A percentile compares a stretch with the other conserved stretches of the same genome.
Conservation (phyloP, 1,140 invertebrate species). For the Matsumurasca onukii region DNA sequence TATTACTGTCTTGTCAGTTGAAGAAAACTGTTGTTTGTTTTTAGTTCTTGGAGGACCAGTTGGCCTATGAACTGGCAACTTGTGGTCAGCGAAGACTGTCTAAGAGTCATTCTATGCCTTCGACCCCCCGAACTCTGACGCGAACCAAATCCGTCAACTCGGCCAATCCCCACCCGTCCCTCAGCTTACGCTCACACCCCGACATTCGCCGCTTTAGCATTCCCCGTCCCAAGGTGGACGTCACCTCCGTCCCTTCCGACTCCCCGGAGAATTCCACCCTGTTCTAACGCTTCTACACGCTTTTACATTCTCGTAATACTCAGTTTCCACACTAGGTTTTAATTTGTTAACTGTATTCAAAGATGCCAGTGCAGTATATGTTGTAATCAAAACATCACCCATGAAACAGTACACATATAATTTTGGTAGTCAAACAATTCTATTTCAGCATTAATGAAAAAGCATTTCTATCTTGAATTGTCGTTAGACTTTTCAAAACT, state of each 20-base stretch:
- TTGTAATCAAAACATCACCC: no score
- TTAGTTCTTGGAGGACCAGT: constrained; percentile 29
- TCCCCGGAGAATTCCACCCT: not conserved
- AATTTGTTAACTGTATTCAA: no score
- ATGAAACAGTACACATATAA: no score
- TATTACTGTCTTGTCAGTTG: no score
- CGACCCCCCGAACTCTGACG: constrained; percentile 45
- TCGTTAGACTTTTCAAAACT: no score
- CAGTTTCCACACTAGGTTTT: no score
- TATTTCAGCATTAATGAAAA: no score
- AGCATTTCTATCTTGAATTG: no score
- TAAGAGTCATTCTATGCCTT: constrained; percentile 55
- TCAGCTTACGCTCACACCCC: constrained; percentile 47
- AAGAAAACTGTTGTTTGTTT: constrained; percentile 17
- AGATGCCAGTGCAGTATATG: no score
- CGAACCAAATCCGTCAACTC: constrained; percentile 43
- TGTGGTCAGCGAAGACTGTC: constrained; percentile 32
- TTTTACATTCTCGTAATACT: no score
- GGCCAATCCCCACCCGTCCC: constrained; percentile 41
- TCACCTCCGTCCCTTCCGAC: not conserved
- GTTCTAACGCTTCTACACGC: constrained; percentile 11
- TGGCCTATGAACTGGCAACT: constrained; percentile 1
- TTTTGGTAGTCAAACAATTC: no score
- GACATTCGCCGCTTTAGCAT: constrained; percentile 45
- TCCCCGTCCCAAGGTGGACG: constrained; percentile 15